These are phyloP conservation scores for Rhagonycha fulva DNA, from an alignment of 2,888 invertebrate genomes.

Conservation along the genomic window DNA sequence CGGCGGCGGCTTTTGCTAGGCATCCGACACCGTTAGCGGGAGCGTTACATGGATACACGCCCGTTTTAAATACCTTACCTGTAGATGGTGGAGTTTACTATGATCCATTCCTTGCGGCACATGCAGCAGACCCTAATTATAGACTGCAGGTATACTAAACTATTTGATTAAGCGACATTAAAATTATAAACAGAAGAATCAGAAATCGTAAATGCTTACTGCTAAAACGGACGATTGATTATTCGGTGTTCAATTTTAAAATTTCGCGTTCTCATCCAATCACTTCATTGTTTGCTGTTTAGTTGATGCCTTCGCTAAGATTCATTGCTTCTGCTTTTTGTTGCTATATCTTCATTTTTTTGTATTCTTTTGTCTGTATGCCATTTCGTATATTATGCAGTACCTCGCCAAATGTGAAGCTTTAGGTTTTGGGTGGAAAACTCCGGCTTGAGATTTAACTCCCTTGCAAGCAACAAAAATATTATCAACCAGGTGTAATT, in stretches of 20 bases:
- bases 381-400: background rate
- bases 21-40: slow-evolving; percentile 71
- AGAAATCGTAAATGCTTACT: background rate
- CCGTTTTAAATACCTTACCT: slow-evolving; percentile 55
- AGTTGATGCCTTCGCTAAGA: background rate
- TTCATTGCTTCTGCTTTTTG: background rate
- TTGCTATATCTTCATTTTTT: background rate
- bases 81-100: slow-evolving; percentile 84
- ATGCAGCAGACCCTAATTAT: slow-evolving; percentile 86
- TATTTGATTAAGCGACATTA: background rate
- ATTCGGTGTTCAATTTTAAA: background rate
- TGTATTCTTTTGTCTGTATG: background rate
- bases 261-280: background rate
- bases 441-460: too few species aligned
- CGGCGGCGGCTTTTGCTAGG: slow-evolving; percentile 69
- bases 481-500: too few species aligned
- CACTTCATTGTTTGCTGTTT: background rate
- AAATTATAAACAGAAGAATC: background rate
- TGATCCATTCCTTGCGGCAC: slow-evolving; percentile 87
- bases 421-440: background rate
- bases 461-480: too few species aligned
- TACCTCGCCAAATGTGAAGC: background rate
- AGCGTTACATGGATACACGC: slow-evolving; percentile 87
- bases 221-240: background rate
- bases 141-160: slow-evolving; percentile 80